Evolutionary conservation across 1,140 invertebrate species (phyloP), one percentile per base, ranked within the genome.

Genomic region (Colletes gigas): DNA sequence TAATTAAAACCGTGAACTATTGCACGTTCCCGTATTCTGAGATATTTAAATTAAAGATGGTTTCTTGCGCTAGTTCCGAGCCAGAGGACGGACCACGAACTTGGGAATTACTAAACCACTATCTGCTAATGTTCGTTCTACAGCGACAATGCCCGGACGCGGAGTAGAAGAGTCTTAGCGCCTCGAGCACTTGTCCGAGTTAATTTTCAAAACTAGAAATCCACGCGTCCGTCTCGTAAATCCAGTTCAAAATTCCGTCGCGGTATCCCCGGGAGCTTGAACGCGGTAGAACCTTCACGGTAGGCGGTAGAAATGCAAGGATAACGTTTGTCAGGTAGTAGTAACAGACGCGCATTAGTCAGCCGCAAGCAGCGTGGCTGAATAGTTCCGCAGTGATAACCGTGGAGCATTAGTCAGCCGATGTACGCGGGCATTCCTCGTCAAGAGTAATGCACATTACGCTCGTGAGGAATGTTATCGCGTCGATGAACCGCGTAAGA

Each of bases 371-470:
- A 65, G 71, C 44, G 41, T 52, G 70, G 60, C 62, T 60, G 60
- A 73, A 73, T 79, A 73, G 69, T 54, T 55, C 10, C 50, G 60
- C 77, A 79, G 77, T 79, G 77, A 79, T 79, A 79, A 79, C 69
- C 62, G 60, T 47, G 44, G 55, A 41, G 60, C 70, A 73, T 79
- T 73, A 79, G 77, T 79, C 77, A 79, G 70, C 47, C 77, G 6
- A 12, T 5, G 50, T 41, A 62, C 12, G 14, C 17, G 14, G 6
- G 60, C 41, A 54, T 79, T 79, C 69, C 21, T 19, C 19, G 59
- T 44, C 63, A 30, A n/a, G n/a, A 15, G 50, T 50, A 73, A 73
- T 55, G 59, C 69, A 19, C 70, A 79, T 72, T 63, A 60, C 8
- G n/a, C 52, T 21, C 77, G 6, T 8, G 50, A 39, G 69, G 41